phyloP scores from a whole-genome alignment of 37 sponge, comb jelly and placozoan genomes.

The Eunapius fragilis region DNA sequence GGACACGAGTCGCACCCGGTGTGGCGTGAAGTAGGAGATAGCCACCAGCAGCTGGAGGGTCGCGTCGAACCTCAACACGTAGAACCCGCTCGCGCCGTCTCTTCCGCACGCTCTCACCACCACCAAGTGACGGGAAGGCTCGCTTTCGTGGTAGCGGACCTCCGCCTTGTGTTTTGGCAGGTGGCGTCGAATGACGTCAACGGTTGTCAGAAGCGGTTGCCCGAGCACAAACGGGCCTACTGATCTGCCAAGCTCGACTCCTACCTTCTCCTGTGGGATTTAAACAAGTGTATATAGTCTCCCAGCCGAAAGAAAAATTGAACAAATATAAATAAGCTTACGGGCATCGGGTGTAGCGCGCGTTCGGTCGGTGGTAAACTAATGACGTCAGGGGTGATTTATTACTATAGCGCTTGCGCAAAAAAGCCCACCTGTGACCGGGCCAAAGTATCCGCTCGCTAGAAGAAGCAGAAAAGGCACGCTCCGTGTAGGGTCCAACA shows the following conservation, averaged over 20 bases:
- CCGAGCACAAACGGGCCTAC: neutral
- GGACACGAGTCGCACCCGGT: neutral
- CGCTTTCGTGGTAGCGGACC: neutral
- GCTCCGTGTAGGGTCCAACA: neutral
- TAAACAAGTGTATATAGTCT: no score
- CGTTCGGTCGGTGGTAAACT: neutral
- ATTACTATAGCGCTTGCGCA: neutral
- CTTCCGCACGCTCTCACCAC: neutral
- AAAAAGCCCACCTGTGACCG: neutral
- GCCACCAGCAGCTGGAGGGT: neutral
- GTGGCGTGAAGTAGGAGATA: neutral
- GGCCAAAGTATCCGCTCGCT: neutral
- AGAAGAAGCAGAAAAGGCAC: neutral
- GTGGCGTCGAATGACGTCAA: neutral
- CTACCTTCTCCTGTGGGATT: neutral
- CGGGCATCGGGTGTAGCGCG: no score
- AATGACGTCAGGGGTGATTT: neutral
- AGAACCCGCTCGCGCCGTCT: neutral
- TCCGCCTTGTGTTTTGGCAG: constrained; percentile 3
- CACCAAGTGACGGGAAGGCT: neutral
- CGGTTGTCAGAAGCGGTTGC: neutral
- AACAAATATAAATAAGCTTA: neutral
- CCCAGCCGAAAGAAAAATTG: neutral
- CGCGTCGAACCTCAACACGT: neutral
- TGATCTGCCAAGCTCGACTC: neutral